Base-by-base conservation (phyloP, 2,888 invertebrate species). In the Amphiduros pacificus region DNA sequence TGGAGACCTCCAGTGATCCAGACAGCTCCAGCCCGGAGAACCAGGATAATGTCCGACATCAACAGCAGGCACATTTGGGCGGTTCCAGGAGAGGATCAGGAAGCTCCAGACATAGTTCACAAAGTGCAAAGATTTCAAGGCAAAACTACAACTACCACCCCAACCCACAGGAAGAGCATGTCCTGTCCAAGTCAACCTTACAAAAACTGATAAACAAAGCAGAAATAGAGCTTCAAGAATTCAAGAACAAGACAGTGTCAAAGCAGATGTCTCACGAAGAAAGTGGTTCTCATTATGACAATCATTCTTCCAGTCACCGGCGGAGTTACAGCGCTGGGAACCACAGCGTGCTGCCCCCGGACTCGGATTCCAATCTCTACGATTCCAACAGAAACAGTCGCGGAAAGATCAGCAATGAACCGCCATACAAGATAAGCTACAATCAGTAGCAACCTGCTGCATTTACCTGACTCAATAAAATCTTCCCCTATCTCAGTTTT, bases 21-120 rank as follows among this genome's bases (percentile, higher is more conserved):
- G 50, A 58, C 50, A 58, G 58, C 50, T 58, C 58, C 6, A 58
- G 58, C 36, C 58, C 58, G 27, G 58, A 58, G 20, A 50, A 58
- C 24, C 48, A 44, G 17, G 58, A 58, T 32, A 55, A 55, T 28
- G 22, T 55, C 26, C 55, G 55, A 17, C 55, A n/a, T n/a, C n/a
- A n/a, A n/a, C n/a, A n/a, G n/a, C n/a, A n/a, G n/a, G n/a, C n/a
- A n/a, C n/a, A n/a, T n/a, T n/a, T n/a, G n/a, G n/a, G n/a, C n/a
- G 44, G 44, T 4, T 22, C 20, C 44, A n/a, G 22, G 22, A 44
- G n/a, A 17, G 44, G 9, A 4, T n/a, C n/a, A n/a, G n/a, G n/a
- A n/a, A n/a, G n/a, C n/a, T n/a, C n/a, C n/a, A n/a, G n/a, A n/a
- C n/a, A n/a, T n/a, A n/a, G n/a, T n/a, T n/a, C n/a, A n/a, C n/a